A percentile compares a stretch with the other conserved stretches of the same genome.
Evolutionary conservation across 2,797 vertebrate species (phyloP).

Genomic region (Notolepis coatsorum): DNA sequence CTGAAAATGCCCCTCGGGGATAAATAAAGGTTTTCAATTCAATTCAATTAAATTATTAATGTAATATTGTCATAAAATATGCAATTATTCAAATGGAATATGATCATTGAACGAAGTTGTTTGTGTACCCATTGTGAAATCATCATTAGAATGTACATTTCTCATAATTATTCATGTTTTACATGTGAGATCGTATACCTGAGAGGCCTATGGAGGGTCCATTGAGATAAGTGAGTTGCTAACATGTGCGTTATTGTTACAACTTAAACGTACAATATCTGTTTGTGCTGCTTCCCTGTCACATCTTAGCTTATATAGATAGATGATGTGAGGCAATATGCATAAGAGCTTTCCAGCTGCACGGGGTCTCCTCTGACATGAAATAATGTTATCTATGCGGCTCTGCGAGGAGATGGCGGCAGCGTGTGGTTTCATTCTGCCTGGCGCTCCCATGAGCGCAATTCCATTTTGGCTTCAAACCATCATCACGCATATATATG

Average conservation of each 20-base stretch:
- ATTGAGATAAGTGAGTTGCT: too few relatives aligned
- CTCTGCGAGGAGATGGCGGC: constrained; percentile 30
- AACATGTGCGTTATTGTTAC: constrained; percentile 5
- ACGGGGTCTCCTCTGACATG: constrained; percentile 23
- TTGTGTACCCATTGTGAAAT: too few relatives aligned
- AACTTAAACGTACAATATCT: background rate
- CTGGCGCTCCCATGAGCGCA: constrained; percentile 44
- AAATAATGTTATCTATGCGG: constrained; percentile 51
- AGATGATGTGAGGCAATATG: background rate
- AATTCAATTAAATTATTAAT: too few relatives aligned
- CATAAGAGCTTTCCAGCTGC: background rate
- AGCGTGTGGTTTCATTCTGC: constrained; percentile 50
- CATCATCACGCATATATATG: constrained; percentile 60
- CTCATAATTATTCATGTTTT: too few relatives aligned
- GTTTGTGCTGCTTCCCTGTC: background rate
- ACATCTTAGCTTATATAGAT: background rate
- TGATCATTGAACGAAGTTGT: too few relatives aligned
- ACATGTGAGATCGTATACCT: too few relatives aligned
- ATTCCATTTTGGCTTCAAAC: constrained; percentile 64
- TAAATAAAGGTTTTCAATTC: too few relatives aligned
- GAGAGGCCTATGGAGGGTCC: too few relatives aligned
- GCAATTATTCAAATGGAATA: too few relatives aligned
- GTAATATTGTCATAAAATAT: too few relatives aligned
- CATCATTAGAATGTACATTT: too few relatives aligned
- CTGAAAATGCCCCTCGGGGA: too few relatives aligned